Conservation (phyloP, 2,113 vertebrate species). For the Piprites chloris region DNA sequence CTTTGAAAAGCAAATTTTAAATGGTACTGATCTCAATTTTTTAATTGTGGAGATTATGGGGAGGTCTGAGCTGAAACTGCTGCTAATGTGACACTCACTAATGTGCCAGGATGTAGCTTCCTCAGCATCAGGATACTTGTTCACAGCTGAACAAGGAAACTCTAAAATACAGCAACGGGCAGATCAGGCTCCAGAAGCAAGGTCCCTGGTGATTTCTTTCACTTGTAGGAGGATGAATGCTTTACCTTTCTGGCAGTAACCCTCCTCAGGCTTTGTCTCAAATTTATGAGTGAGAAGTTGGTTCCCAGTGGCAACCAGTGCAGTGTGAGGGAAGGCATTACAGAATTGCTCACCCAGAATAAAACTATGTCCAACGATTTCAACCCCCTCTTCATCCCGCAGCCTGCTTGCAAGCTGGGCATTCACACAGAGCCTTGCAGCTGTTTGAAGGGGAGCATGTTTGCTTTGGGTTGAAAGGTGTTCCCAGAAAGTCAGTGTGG, state of each 20-base stretch:
- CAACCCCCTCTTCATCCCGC: neutral
- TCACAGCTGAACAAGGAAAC: neutral
- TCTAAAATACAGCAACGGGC: neutral
- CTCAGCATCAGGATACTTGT: neutral
- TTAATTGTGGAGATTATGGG: neutral
- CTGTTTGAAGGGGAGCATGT: neutral
- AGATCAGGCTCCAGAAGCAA: neutral
- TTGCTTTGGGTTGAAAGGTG: neutral
- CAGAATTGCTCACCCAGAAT: neutral
- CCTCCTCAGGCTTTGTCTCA: neutral
- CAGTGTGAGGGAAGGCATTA: neutral
- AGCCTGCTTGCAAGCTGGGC: neutral
- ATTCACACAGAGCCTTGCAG: neutral
- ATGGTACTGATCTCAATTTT: neutral
- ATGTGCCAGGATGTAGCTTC: neutral
- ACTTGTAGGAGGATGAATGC: accelerated
- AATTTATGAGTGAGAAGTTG: neutral
- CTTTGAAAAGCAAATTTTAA: neutral
- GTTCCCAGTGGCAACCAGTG: neutral
- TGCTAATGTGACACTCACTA: neutral
- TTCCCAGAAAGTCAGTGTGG: neutral
- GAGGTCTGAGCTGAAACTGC: neutral
- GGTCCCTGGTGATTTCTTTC: neutral
- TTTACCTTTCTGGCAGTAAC: neutral
- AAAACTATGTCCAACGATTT: accelerated